Evolutionary conservation across 2,797 vertebrate genomes (phyloP).

Genomic region (Enteromius unitaeniatus): DNA sequence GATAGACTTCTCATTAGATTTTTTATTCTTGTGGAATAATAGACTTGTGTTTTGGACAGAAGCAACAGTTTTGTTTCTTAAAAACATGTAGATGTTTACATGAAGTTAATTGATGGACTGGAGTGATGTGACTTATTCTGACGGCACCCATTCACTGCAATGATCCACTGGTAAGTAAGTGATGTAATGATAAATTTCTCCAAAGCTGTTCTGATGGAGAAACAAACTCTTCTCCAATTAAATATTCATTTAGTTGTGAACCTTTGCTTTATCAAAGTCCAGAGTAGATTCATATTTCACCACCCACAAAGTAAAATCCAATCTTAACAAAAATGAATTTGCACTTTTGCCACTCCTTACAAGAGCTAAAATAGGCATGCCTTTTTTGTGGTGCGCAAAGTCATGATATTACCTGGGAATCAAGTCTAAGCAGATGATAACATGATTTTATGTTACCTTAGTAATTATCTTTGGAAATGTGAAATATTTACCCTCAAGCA

Average conservation of each 20-base stretch:
- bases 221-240: not conserved
- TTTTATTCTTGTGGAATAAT: not conserved
- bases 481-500: conserved; percentile 25
- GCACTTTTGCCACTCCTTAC: conserved; percentile 2
- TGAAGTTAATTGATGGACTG: not conserved
- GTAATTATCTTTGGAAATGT: not conserved
- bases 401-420: not conserved
- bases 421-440: conserved; percentile 13
- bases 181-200: no score
- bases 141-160: conserved; percentile 2
- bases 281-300: not conserved
- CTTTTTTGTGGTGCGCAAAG: not conserved
- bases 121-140: no score
- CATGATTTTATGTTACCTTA: not conserved
- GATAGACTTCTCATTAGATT: not conserved
- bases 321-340: not conserved
- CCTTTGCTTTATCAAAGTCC: not conserved
- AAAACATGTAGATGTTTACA: not conserved
- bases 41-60: not conserved
- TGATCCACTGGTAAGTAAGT: not conserved
- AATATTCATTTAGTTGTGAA: not conserved
- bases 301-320: not conserved
- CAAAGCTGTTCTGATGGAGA: no score
- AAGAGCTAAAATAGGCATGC: not conserved
- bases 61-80: not conserved